Evolutionary conservation across 2,888 invertebrate species (phyloP).

Genomic region (Eristalis intricaria): DNA sequence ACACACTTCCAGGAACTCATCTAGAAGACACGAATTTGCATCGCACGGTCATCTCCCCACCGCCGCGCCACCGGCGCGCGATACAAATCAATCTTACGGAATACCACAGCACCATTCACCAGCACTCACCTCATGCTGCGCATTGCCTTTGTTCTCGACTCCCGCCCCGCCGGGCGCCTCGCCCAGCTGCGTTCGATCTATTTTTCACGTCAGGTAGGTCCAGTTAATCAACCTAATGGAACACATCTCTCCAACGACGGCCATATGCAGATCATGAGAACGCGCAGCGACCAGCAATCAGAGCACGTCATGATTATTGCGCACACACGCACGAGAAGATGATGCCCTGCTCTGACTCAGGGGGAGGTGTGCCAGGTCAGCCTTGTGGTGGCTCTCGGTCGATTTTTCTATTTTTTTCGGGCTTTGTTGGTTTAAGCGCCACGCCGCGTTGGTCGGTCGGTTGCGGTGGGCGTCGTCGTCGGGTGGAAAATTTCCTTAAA

Average conservation of each 20-base stretch:
- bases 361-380: no score
- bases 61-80: not conserved
- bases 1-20: conserved; percentile 14
- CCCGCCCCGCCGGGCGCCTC: not conserved
- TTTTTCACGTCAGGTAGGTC: conserved; percentile 62
- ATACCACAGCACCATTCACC: not conserved
- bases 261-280: conserved; percentile 52
- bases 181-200: conserved; percentile 27
- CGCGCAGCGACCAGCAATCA: conserved; percentile 20
- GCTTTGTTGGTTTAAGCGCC: not conserved
- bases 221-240: conserved; percentile 72
- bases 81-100: conserved; percentile 30
- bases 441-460: not conserved
- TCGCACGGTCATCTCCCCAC: not conserved
- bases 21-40: not conserved
- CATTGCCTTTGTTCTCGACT: not conserved
- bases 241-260: conserved; percentile 41
- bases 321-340: not conserved
- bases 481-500: conserved; percentile 25
- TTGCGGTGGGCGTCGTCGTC: not conserved
- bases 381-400: not conserved
- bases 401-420: not conserved
- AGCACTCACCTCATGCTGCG: not conserved
- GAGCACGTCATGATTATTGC: conserved; percentile 47
- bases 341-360: no score